Base-by-base conservation (phyloP, 2,888 invertebrate species). In the Drepana falcataria region DNA sequence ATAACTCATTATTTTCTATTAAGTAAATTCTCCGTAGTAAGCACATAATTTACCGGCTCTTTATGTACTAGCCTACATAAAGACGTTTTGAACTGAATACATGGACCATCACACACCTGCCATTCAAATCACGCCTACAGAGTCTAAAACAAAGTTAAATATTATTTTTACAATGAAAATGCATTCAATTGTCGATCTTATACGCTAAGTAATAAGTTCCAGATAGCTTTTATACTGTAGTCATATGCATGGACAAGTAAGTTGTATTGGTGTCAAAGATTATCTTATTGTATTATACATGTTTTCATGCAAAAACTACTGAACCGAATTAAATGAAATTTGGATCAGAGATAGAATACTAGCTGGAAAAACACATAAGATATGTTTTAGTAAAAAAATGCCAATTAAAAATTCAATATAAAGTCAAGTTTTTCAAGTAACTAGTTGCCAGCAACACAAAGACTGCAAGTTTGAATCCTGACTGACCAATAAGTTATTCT, bases 41-140 rank as follows among this genome's bases (percentile, higher is more conserved):
- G 44, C 1, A 44, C 9, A 44, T 9, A 44, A 44, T 44, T 44
- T 44, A 44, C 9, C 44, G 9, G 1, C 6, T 21, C 21, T 9
- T 44, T 9, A 7, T 5, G 5, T 37, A 37, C 37, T 4, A 5
- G 4, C 63, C 57, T 76, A 81, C 69, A 79, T 80, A 77, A 77
- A 78, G 79, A 75, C 75, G 71, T 77, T 76, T 74, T 67, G 63
- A 70, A 60, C 61, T 65, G 60, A 66, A 71, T 71, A 73, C 68
- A 41, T 57, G 61, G 63, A 65, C 58, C 68, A 68, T 67, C 76
- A 73, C 77, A 77, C 85, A 85, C 83, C 85, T 85, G 85, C 83
- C 81, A 77, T 80, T 77, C 83, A 79, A 81, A 84, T 83, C 80
- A 83, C 83, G 81, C 83, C 81, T 83, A 77, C 80, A 77, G 63